A percentile compares a stretch with the other conserved stretches of the same genome.
Conservation (phyloP, 2,113 vertebrate species). For the Platichthys flesus region DNA sequence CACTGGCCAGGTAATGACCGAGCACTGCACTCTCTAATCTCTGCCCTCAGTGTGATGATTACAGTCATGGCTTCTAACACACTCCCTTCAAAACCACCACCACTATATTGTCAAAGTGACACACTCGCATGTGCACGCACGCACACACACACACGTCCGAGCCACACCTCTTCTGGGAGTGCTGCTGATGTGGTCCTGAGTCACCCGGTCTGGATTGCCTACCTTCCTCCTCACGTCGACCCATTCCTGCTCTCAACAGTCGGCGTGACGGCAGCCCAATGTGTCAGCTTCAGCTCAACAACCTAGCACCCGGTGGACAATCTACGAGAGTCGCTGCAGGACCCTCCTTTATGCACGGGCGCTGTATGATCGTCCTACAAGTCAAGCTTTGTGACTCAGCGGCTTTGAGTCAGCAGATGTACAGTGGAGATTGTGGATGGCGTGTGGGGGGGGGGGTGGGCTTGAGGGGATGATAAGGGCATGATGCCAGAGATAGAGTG, state of each 20-base stretch:
- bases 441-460: background rate
- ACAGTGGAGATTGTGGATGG: conserved; percentile 42
- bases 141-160: conserved; percentile 11
- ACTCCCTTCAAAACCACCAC: conserved; percentile 64
- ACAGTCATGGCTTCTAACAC: conserved; percentile 61
- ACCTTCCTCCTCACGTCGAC: conserved; percentile 24
- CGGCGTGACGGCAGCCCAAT: background rate
- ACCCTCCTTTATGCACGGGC: conserved; percentile 21
- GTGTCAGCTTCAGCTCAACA: background rate
- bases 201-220: conserved; percentile 55
- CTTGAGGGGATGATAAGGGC: conserved; percentile 30
- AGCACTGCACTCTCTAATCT: conserved; percentile 64
- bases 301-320: conserved; percentile 33
- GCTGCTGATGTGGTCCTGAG: conserved; percentile 68
- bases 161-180: conserved; percentile 69
- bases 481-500: conserved; percentile 58
- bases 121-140: conserved; percentile 19
- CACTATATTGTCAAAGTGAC: conserved; percentile 58
- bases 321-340: conserved; percentile 24
- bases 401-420: conserved; percentile 54
- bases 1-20: conserved; percentile 64
- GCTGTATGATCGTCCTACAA: conserved; percentile 28
- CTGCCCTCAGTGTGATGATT: conserved; percentile 58
- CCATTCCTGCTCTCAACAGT: background rate
- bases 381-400: conserved; percentile 56